Evolutionary conservation across 2,888 invertebrate species (phyloP).

Genomic region (Xestia sexstrigata): DNA sequence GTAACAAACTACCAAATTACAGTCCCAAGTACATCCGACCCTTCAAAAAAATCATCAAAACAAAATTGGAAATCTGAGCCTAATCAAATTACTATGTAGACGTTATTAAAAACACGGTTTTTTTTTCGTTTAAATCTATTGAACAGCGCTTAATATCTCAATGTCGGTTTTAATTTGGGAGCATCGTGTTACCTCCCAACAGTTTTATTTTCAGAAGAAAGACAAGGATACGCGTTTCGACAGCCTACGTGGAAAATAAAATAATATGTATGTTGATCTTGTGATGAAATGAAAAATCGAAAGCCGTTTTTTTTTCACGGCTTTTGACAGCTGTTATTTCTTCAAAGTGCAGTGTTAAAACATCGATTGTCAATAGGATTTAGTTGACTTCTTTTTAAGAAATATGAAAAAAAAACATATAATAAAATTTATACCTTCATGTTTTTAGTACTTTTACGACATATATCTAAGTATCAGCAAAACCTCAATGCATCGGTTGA

Average conservation of each 20-base stretch:
- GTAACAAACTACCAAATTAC: constrained; percentile 35
- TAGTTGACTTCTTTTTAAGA: background rate
- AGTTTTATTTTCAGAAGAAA: constrained; percentile 86
- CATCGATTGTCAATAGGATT: background rate
- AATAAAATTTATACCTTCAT: no score
- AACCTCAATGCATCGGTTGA: constrained; percentile 48
- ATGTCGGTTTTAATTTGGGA: constrained; percentile 89
- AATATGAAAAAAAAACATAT: no score
- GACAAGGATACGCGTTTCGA: constrained; percentile 84
- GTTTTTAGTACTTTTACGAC: background rate
- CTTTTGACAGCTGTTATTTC: background rate
- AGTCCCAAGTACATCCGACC: constrained; percentile 10
- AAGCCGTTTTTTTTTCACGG: constrained; percentile 19
- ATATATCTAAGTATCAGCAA: constrained; percentile 15
- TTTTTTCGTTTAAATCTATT: constrained; percentile 69
- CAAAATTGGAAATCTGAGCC: constrained; percentile 61
- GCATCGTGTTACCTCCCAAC: constrained; percentile 88
- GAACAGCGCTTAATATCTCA: constrained; percentile 89
- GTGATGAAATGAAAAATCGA: constrained; percentile 71
- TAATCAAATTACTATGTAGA: constrained; percentile 75
- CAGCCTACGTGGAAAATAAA: constrained; percentile 76
- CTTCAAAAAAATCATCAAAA: constrained; percentile 43
- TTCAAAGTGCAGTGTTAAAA: background rate
- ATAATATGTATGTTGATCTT: constrained; percentile 70
- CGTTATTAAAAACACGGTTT: constrained; percentile 71